These are phyloP conservation scores for Drosophila tsacasi DNA, from an alignment of 1,140 invertebrate species.

Conservation along the genomic window DNA sequence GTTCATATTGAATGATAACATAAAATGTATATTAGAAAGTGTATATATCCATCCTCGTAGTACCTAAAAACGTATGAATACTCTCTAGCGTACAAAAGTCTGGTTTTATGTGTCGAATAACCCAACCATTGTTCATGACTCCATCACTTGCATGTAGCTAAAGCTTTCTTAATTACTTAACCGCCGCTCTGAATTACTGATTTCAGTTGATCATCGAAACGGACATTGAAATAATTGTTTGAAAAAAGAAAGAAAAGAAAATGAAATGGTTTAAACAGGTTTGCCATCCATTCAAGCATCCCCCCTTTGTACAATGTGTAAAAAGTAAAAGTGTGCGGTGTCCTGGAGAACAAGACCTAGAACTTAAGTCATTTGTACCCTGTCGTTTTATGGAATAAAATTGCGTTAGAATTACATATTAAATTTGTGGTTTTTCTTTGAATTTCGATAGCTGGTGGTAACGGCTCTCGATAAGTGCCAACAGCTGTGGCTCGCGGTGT, in stretches of 20 bases:
- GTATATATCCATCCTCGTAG: constrained; percentile 46
- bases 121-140: constrained; percentile 12
- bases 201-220: constrained; percentile 78
- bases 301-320: constrained; percentile 67
- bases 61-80: constrained; percentile 32
- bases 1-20: constrained; percentile 75
- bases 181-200: constrained; percentile 36
- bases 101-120: constrained; percentile 16
- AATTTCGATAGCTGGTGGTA: background rate
- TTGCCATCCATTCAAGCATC: constrained; percentile 41
- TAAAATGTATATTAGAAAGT: constrained; percentile 41
- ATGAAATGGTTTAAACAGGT: constrained; percentile 28
- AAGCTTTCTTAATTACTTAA: constrained; percentile 41
- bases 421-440: background rate
- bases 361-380: constrained; percentile 65
- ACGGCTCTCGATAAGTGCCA: background rate
- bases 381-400: constrained; percentile 61
- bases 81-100: constrained; percentile 10
- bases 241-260: constrained; percentile 1
- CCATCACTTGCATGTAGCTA: constrained; percentile 21
- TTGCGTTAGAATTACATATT: constrained; percentile 47
- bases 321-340: constrained; percentile 47
- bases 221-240: constrained; percentile 80
- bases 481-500: background rate
- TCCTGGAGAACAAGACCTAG: constrained; percentile 52